Evolutionary conservation across 2,797 vertebrate genomes (phyloP).

Genomic region (Gobio occitaniae): DNA sequence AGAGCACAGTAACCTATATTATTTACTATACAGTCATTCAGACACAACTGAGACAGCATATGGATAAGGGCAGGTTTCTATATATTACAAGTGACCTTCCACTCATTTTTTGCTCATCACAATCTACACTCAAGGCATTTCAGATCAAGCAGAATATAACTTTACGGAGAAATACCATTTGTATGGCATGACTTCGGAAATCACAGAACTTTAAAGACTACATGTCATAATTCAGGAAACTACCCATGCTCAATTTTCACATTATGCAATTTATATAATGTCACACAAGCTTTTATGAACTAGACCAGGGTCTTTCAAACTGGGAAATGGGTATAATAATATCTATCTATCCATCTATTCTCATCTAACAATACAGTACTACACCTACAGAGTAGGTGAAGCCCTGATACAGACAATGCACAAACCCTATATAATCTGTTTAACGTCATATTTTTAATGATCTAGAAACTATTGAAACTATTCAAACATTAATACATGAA

Average conservation of each 20-base stretch:
- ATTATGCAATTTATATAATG: not conserved
- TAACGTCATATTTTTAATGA: not conserved
- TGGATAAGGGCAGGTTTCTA: not conserved
- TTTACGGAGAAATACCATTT: not conserved
- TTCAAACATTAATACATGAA: not conserved
- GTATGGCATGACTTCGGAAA: not conserved
- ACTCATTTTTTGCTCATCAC: not conserved
- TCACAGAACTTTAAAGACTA: not conserved
- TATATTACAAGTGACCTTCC: not conserved
- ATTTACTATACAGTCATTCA: not conserved
- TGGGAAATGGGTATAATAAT: too few relatives aligned
- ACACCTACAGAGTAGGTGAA: too few relatives aligned
- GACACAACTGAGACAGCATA: not conserved
- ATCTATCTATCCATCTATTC: too few relatives aligned
- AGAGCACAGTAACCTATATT: constrained; percentile 32
- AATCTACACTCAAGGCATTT: not conserved
- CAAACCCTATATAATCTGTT: not conserved
- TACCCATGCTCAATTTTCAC: not conserved
- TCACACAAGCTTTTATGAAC: not conserved
- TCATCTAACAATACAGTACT: too few relatives aligned
- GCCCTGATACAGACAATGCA: too few relatives aligned
- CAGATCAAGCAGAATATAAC: not conserved
- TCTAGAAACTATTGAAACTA: not conserved
- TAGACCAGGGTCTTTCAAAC: not conserved
- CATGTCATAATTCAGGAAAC: not conserved